These are phyloP conservation scores for Bubalus kerabau DNA, from an alignment of 2,113 vertebrate genomes.

Conservation along the genomic window DNA sequence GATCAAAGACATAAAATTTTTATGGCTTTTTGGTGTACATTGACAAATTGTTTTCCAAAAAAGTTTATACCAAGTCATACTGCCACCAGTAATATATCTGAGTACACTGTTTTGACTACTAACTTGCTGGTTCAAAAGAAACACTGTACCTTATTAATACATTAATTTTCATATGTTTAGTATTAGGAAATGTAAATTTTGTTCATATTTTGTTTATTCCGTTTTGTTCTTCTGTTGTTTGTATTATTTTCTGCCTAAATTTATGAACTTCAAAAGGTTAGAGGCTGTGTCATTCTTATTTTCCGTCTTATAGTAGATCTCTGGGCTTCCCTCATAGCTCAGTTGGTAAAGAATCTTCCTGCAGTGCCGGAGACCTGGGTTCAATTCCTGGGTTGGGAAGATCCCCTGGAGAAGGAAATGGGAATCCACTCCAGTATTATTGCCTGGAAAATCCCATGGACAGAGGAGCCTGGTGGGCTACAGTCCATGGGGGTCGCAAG, in stretches of 20 bases:
- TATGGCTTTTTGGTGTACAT: neutral
- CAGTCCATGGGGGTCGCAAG: too few relatives aligned
- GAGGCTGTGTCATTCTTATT: neutral
- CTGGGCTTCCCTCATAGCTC: too few relatives aligned
- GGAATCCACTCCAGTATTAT: too few relatives aligned
- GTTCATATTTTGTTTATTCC: neutral
- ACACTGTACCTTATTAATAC: neutral
- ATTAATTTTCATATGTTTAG: conserved; percentile 5
- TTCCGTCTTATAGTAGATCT: neutral
- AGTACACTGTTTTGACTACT: neutral
- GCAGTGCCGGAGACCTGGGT: too few relatives aligned
- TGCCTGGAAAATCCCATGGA: too few relatives aligned
- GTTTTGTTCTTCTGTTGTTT: neutral
- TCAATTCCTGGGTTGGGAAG: too few relatives aligned
- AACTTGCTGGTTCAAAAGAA: neutral
- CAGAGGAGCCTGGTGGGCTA: too few relatives aligned
- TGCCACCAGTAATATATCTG: neutral
- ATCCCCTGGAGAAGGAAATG: too few relatives aligned
- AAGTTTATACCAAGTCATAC: neutral
- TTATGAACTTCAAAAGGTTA: neutral
- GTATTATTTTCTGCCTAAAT: neutral
- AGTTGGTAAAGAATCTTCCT: too few relatives aligned
- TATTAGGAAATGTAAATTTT: neutral
- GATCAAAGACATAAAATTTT: neutral
- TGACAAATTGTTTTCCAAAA: conserved; percentile 37